Base-by-base conservation (phyloP, 2,888 invertebrate species). In the Salticus scenicus region DNA sequence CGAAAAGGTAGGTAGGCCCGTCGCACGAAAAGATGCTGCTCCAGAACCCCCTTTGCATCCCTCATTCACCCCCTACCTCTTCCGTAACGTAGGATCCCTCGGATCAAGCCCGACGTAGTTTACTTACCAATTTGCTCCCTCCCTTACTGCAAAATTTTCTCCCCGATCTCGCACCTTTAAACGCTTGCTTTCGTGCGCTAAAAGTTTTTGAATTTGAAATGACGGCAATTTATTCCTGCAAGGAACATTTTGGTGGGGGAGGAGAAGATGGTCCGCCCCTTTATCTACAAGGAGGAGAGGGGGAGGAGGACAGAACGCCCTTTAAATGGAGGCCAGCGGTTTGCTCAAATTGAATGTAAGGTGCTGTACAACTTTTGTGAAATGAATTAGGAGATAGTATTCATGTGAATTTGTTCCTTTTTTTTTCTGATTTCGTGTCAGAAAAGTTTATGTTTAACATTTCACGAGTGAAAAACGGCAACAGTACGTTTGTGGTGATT, bases 141-240 rank as follows among this genome's bases (percentile, higher is more conserved):
- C 33, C 17, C 42, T 24, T 7, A 24, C 67, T n/a, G 51, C 37
- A 70, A 31, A 10, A 17, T 73, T 64, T 73, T 37, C 66, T 30
- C 63, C 24, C 81, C 1, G 31, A 51, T 75, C 78, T 85, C 74
- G 78, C 84, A 78, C 79, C 84, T 85, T 74, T 79, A 79, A 79
- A 69, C 84, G 78, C 24, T 70, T 73, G 74, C 84, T 86, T 80
- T 70, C 86, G 86, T 86, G 86, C 86, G 67, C 66, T 76, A 80
- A 86, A 86, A 86, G 86, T 86, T 86, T 86, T 80, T 86, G 86
- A 86, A 86, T 86, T 86, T 71, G 86, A 86, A 86, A 86, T 86
- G 86, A 86, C 86, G 86, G 80, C 86, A 80, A 86, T 86, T 86
- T 80, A 86, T 86, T 73, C 78, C 71, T 30, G 57, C 33, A n/a